A percentile compares a stretch with the other conserved stretches of the same genome.
Conservation (phyloP, 1,140 invertebrate species). For the Drosophila virilis region DNA sequence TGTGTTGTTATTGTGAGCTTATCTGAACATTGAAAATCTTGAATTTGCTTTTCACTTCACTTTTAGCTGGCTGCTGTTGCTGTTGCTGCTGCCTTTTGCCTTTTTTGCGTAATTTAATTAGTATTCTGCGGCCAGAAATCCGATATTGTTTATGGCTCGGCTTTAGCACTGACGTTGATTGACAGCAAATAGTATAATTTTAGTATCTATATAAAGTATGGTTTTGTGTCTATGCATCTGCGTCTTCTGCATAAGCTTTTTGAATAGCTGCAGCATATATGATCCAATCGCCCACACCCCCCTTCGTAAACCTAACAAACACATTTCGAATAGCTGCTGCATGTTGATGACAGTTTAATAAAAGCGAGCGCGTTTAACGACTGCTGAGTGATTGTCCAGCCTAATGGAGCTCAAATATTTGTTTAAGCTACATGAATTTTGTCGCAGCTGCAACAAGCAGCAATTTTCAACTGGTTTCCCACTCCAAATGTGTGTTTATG, state of each 20-base stretch:
- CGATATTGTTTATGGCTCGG: conserved; percentile 81
- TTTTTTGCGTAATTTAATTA: conserved; percentile 82
- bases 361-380: background rate
- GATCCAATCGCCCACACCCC: background rate
- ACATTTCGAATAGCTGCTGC: background rate
- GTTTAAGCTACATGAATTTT: conserved; percentile 35
- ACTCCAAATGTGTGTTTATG: background rate
- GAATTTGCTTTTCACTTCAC: conserved; percentile 52
- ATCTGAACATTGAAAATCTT: conserved; percentile 54
- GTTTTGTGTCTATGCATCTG: conserved; percentile 1
- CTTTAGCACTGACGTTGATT: conserved; percentile 81
- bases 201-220: conserved; percentile 38
- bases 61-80: conserved; percentile 32
- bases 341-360: conserved; percentile 33
- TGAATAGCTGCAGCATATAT: background rate
- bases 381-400: conserved; percentile 33
- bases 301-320: background rate
- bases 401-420: conserved; percentile 49
- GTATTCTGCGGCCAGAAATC: conserved; percentile 80
- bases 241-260: background rate
- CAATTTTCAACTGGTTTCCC: conserved; percentile 31
- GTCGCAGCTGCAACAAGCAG: conserved; percentile 31
- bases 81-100: conserved; percentile 12
- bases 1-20: conserved; percentile 32
- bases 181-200: conserved; percentile 72